Percentiles rank a stretch among this genome's conserved stretches.
Conservation (phyloP, 2,113 vertebrate genomes). For the Erythrolamprus reginae region DNA sequence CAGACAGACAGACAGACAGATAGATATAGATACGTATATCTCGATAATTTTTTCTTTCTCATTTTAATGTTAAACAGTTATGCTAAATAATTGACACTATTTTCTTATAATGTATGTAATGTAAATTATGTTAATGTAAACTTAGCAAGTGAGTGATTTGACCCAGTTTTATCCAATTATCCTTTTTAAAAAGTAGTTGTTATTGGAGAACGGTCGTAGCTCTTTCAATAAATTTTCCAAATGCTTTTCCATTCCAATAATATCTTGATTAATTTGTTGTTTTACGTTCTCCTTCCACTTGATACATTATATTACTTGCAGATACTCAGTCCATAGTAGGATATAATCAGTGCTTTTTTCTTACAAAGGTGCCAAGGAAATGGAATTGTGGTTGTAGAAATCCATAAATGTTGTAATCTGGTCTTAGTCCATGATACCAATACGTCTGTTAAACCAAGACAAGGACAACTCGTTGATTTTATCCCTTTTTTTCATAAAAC, state of each 20-base stretch:
- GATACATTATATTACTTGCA: background rate
- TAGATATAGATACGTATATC: too few relatives aligned
- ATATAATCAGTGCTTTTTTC: background rate
- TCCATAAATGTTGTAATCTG: background rate
- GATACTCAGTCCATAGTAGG: background rate
- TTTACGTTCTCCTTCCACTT: background rate
- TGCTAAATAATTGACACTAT: background rate
- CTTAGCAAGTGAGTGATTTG: background rate
- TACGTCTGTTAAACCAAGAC: background rate
- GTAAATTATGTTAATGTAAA: background rate
- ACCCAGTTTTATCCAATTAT: background rate
- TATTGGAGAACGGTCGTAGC: background rate
- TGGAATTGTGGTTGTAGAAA: background rate
- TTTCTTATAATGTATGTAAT: background rate
- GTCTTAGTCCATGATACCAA: background rate
- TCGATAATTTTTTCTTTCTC: background rate
- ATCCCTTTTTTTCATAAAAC: too few relatives aligned
- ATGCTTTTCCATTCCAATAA: background rate
- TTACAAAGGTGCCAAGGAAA: background rate
- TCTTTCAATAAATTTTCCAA: background rate
- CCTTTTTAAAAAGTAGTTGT: background rate
- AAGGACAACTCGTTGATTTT: background rate
- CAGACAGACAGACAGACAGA: too few relatives aligned
- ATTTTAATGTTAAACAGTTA: background rate
- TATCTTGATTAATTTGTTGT: background rate